phyloP scores from a whole-genome alignment of 2,797 vertebrate genomes.

The Aplochiton taeniatus region DNA sequence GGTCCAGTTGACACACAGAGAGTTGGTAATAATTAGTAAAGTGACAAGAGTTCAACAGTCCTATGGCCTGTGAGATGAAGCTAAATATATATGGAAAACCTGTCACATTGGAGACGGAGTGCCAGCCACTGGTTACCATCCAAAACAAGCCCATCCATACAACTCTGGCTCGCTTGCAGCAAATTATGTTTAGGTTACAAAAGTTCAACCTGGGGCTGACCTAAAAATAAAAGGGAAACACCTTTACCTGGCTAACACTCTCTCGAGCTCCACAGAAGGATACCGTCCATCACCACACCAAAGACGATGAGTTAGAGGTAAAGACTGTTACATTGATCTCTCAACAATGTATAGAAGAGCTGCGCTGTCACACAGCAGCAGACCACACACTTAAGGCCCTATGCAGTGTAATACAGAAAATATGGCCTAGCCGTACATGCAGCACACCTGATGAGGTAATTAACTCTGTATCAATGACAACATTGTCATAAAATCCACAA shows the following conservation, averaged over 20 bases:
- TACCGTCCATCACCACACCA: not conserved
- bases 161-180: not conserved
- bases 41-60: too few relatives aligned
- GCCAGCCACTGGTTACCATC: not conserved
- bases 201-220: not conserved
- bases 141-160: not conserved
- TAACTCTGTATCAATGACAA: not conserved
- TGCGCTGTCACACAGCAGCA: not conserved
- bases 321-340: constrained; percentile 2
- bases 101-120: not conserved
- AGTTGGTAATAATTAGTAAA: too few relatives aligned
- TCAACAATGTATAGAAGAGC: not conserved
- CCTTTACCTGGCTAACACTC: constrained; percentile 3
- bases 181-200: not conserved
- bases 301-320: constrained; percentile 5
- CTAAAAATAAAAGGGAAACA: constrained; percentile 6
- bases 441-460: not conserved
- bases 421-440: too few relatives aligned
- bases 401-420: too few relatives aligned
- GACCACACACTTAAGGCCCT: too few relatives aligned
- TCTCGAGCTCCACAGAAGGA: not conserved
- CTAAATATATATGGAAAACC: not conserved
- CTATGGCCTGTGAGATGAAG: too few relatives aligned
- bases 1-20: too few relatives aligned
- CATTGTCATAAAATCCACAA: constrained; percentile 6